Evolutionary conservation across 2,113 vertebrate species (phyloP), one percentile per base, ranked within the genome.

Genomic region (Pelecanus crispus): DNA sequence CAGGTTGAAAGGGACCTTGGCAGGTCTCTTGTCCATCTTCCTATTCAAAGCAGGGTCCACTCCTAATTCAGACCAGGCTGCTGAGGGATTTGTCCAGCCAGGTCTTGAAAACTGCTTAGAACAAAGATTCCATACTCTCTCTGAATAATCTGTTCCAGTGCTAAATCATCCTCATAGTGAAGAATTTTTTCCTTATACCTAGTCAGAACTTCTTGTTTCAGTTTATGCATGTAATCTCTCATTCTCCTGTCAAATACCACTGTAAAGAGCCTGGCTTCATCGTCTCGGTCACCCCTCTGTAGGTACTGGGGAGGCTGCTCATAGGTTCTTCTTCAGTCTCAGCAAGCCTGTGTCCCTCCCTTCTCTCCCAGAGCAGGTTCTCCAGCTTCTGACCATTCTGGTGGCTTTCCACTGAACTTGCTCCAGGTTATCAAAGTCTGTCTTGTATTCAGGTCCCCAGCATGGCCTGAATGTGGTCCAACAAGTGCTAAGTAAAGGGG

Each of bases 251-350:
- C 3, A 2, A 19, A 17, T 45, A 42, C 8, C 7, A 17, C 40
- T 40, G 28, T 56, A 45, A 73, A 81, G n/a, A 47, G 17, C 26
- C 34, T 79, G 71, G 25, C 31, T 78, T 24, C 1, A 2, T 86
- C 5, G 1, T 21, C 18, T 6, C 2, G 0, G 32, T 55, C 32
- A 70, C 17, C 20, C 65, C 49, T 73, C 11, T 3, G 2, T 36
- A 79, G 32, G 32, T 74, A 13, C 21, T 50, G 21, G 9, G 21
- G 10, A 4, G 16, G 6, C 19, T 67, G 24, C 83, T 88, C 11
- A 11, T 21, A 45, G 17, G 7, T 55, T 67, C 10, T 26, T 65
- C 24, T 89, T 53, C 17, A 47, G 11, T 47, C n/a, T 82, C 31
- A 78, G 32, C 13, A 28, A 53, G 17, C 6, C 10, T 11, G 8